phyloP scores from a whole-genome alignment of 2,113 vertebrate genomes.

The Mobula hypostoma region DNA sequence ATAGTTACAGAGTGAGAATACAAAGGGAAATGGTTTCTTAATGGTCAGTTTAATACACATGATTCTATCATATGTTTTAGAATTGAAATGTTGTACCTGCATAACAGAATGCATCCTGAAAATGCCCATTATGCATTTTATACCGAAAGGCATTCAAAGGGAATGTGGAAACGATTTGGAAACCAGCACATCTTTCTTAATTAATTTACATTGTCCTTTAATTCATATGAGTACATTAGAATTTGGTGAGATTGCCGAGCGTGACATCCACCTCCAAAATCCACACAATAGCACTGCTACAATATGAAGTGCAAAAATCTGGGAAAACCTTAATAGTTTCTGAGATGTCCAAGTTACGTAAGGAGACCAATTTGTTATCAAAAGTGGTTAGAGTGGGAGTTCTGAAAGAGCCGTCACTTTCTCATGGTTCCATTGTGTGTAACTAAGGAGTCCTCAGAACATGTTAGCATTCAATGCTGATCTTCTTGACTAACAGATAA shows the following conservation, averaged over 20 bases:
- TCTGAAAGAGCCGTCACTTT: conserved; percentile 25
- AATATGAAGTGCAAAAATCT: not conserved
- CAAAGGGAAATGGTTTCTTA: not conserved
- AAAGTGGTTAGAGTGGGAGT: conserved; percentile 24
- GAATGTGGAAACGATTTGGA: not conserved
- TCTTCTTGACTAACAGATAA: not conserved
- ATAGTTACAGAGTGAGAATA: not conserved
- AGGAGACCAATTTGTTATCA: not conserved
- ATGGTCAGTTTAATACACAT: not conserved
- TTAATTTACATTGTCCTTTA: not conserved
- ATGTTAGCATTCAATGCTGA: not conserved
- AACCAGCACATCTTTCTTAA: not conserved
- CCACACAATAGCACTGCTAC: not conserved
- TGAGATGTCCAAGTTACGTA: not conserved
- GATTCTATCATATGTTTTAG: too few species aligned
- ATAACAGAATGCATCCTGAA: not conserved
- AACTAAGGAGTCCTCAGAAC: not conserved
- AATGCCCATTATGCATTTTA: not conserved
- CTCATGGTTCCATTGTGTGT: not conserved
- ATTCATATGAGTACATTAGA: not conserved
- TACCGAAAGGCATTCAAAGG: too few species aligned
- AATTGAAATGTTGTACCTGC: not conserved
- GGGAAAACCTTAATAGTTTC: not conserved
- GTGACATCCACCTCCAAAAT: not conserved
- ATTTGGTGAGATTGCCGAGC: not conserved